Base-by-base conservation (phyloP, 92 coral and sea anemone species). In the Plumapathes pennacea region DNA sequence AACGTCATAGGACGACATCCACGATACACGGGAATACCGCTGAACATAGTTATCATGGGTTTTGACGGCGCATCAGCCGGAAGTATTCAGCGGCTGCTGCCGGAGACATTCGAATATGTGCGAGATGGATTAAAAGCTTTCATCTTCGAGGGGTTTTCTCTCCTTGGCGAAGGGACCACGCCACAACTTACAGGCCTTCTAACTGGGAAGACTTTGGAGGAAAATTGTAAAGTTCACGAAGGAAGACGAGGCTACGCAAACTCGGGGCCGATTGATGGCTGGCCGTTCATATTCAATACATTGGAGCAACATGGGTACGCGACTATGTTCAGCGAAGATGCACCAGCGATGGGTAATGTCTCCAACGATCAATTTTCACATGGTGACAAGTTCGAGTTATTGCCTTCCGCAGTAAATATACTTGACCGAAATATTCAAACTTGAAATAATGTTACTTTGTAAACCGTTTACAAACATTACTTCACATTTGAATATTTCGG, bases 241-340 rank as follows among this genome's bases (percentile, higher is more conserved):
- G 97, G 87, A 4, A 62, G 97, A 28, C 76, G 42, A 9, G 95
- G 95, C 5, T 69, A 31, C 60, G 40, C 74, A 1, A 42, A 51
- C 18, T 70, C 84, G 5, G 60, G 82, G 24, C 54, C 82, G 0
- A 74, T 90, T 5, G 97, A 90, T 50, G 40, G 36, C 15, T 90
- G 97, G 97, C 97, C 97, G 29, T 90, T 88, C 65, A 82, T 90
- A 47, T 90, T 90, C 52, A 69, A 74, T 48, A 54, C 48, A 8
- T 50, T 84, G 3, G 65, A 76, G 42, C 51, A 75, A 4, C 72
- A 86, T 32, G 97, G 95, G n/a, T 90, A 86, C 39, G 95, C 70
- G 7, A 90, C 97, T 3, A 36, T 90, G 80, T 90, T 82, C 27
- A 85, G 95, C 45, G 97, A 90, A 70, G 97, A 90, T 34, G 90